Evolutionary conservation across 1,140 invertebrate genomes (phyloP), one percentile per base, ranked within the genome.

Genomic region (Bombus superbus): DNA sequence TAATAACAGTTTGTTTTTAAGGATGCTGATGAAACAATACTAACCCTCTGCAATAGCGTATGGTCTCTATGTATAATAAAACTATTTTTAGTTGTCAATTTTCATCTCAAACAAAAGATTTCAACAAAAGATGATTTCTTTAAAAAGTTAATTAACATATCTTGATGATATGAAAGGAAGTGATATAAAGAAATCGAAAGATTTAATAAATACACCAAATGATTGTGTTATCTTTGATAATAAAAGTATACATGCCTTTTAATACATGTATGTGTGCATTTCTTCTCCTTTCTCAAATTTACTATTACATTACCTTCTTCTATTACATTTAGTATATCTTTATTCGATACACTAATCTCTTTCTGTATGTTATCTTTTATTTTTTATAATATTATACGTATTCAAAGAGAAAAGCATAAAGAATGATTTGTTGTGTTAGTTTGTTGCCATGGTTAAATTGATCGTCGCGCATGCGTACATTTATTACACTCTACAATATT

Each of bases 361-460:
- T 38, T 76, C 38, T 4, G 13, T 76, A 62, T 40, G 3, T 18
- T 28, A 73, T 6, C 42, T 80, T 53, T 44, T 42, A 40, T 44
- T 1, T 25, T n/a, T 22, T 8, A 32, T 25, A 22, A 42, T 40
- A 47, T 15, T 64, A 62, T n/a, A 1, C 32, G 18, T 11, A 47
- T 28, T 9, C 10, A 53, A 81, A 28, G 35, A 22, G 10, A 15
- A 25, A 0, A 53, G 11, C 13, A 2, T 57, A 18, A 62, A 25
- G 32, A 40, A 62, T 38, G 25, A 35, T 72, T 53, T 85, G 83
- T 85, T 85, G 68, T 53, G 83, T 5, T 40, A 38, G 5, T 25
- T 75, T 32, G 93, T 94, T 83, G 77, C 90, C 88, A 94, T 93
- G 91, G 93, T 89, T 88, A 91, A 93, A 94, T 94, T 88, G 93